Conservation (phyloP, 2,888 invertebrate species). For the Xestia xanthographa region DNA sequence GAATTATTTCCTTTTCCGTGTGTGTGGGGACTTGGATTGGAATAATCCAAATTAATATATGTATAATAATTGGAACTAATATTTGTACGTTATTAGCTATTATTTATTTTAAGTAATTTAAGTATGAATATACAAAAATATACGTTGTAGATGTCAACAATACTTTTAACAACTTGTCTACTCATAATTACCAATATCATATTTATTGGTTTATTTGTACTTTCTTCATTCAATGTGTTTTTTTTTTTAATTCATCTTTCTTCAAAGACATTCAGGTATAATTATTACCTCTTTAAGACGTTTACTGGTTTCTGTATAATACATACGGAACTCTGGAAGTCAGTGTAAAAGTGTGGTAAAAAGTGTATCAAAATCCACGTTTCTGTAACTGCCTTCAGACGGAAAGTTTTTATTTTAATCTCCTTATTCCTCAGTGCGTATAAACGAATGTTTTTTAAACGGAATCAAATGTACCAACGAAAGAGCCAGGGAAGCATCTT, state of each 20-base stretch:
- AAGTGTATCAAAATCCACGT: not conserved
- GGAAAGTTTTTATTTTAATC: slow-evolving; percentile 57
- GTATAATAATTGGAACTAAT: too few species aligned
- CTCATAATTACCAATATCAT: not conserved
- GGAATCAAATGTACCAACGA: slow-evolving; percentile 17
- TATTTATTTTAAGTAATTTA: not conserved
- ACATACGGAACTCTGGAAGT: slow-evolving; percentile 28
- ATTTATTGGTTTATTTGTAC: not conserved
- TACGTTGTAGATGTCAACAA: not conserved
- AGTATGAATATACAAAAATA: not conserved
- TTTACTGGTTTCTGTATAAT: not conserved
- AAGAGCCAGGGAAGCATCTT: slow-evolving; percentile 11
- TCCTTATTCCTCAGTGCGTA: slow-evolving; percentile 19
- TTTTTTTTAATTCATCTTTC: not conserved
- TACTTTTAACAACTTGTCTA: not conserved
- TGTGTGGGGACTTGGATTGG: too few species aligned
- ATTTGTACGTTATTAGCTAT: too few species aligned
- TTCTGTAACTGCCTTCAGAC: slow-evolving; percentile 11
- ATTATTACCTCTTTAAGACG: too few species aligned
- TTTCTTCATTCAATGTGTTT: not conserved
- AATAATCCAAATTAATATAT: too few species aligned
- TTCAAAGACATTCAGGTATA: too few species aligned
- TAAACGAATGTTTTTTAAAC: slow-evolving; percentile 31
- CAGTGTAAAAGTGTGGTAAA: not conserved
- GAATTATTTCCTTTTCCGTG: not conserved